Base-by-base conservation (phyloP, 2,797 vertebrate species). In the Lepus townsendii region DNA sequence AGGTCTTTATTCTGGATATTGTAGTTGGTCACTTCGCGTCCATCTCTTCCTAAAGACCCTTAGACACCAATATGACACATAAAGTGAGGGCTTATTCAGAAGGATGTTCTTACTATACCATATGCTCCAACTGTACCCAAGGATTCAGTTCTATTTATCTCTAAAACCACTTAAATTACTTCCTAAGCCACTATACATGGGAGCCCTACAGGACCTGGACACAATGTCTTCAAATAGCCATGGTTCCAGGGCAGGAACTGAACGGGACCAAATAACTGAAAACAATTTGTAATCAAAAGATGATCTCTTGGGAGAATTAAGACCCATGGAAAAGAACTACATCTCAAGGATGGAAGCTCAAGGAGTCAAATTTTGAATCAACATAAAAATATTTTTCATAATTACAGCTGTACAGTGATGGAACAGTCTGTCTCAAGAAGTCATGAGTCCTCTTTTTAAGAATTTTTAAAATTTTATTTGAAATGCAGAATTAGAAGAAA, bases 121-220 rank as follows among this genome's bases (percentile, higher is more conserved):
- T 90, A 86, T 92, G 85, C 63, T 95, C 52, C 66, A 68, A 86
- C 22, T 83, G 62, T 78, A 80, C 91, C 78, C 76, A 54, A 95
- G 78, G 69, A 60, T 85, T 63, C 75, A 90, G 73, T 95, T 93
- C 52, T 85, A 85, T 88, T 97, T 95, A 78, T 93, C 83, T 94
- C 83, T 94, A 89, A 95, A 96, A 88, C 52, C 95, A 94, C 42
- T 89, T 93, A 95, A 89, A 68, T 89, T 80, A 89, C 60, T 96
- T 94, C 84, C 83, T 95, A 90, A 26, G 83, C 87, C 62, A 27
- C 90, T 95, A 92, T 57, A 75, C 83, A 71, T 42, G 87, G 62
- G 69, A 91, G 72, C 57, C 66, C 78, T 91, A 63, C 3, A 62
- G 69, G 83, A 92, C 38, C 75, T 63, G 78, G 77, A 92, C 60